Base-by-base conservation (phyloP, 2,113 vertebrate species). In the Ameiurus melas region DNA sequence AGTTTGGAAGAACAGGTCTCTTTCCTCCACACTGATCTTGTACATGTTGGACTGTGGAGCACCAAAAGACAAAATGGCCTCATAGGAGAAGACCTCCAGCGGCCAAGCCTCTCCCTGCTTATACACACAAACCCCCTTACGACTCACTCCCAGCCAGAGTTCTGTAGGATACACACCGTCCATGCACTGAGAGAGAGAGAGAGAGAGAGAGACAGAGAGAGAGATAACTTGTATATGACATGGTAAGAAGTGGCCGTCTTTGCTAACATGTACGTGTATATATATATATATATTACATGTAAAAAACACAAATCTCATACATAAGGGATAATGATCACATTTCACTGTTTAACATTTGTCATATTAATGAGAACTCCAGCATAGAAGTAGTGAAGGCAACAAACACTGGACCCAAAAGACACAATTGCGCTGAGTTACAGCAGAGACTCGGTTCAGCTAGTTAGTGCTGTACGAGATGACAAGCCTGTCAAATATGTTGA, bases 21-120 rank as follows among this genome's bases (percentile, higher is more conserved):
- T 95, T 30, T 97, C 97, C 87, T 99, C 97, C 25, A 99, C 97
- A 0, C 97, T 94, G 0, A 99, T 99, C 95, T 98, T 99, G 95
- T 99, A 99, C 0, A 96, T 94, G 92, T 97, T 99, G 83, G 97
- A 93, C 89, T 97, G 95, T 0, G 98, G 98, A 0, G 98, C 98
- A 10, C 98, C 98, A 0, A 99, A 99, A 4, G 98, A 99, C 17
- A 99, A 95, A 90, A 99, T 99, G 82, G 96, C 96, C 1, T 99
- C 98, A 0, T 99, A 99, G 7, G 96, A 97, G 93, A 99, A 99
- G 81, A 97, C 95, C 92, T 99, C 97, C 91, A 99, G 91, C 0
- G 98, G 98, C 87, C 95, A 95, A 0, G 96, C 95, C 91, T 99
- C 98, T 1, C 98, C 97, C 0, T 97, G 97, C 84, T 98, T 98